Percentiles rank a stretch among this genome's conserved stretches.
phyloP scores from a whole-genome alignment of 2,888 invertebrate species.

The Venustoraphidia nigricollis region DNA sequence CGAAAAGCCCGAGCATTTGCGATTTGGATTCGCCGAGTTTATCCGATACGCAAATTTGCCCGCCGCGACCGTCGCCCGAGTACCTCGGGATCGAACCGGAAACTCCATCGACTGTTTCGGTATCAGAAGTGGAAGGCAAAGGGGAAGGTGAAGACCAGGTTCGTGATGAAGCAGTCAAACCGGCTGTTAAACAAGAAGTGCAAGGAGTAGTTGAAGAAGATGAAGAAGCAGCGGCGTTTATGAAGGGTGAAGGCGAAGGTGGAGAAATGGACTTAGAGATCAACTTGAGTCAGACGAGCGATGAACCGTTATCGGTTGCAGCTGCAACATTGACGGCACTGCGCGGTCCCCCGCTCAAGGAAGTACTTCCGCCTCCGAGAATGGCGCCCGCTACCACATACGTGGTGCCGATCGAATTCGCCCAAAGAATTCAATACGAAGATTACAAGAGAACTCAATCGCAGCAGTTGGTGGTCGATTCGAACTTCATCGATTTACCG shows the following conservation, averaged over 20 bases:
- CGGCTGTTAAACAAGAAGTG: constrained; percentile 1
- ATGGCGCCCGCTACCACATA: too few relatives aligned
- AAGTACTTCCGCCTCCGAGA: too few relatives aligned
- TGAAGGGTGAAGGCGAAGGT: constrained; percentile 6
- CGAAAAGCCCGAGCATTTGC: constrained; percentile 15
- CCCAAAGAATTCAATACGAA: not conserved
- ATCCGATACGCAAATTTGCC: constrained; percentile 41
- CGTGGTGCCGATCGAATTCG: too few relatives aligned
- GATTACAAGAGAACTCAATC: constrained; percentile 11
- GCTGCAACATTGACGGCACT: too few relatives aligned
- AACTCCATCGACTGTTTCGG: constrained; percentile 14
- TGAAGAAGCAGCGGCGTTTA: not conserved
- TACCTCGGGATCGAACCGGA: constrained; percentile 12
- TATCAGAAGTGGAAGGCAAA: constrained; percentile 22
- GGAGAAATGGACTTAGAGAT: too few relatives aligned
- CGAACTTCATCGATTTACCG: constrained; percentile 41
- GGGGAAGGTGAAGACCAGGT: constrained; percentile 11
- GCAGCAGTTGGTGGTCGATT: constrained; percentile 36
- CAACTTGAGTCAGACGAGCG: too few relatives aligned
- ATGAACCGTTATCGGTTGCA: too few relatives aligned
- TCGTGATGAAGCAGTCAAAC: not conserved
- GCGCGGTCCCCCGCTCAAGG: too few relatives aligned
- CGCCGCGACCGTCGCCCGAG: constrained; percentile 29
- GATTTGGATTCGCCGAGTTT: constrained; percentile 42
- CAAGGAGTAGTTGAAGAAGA: not conserved